Evolutionary conservation across 2,888 invertebrate genomes (phyloP).

Genomic region (Ptilodon capucinus): DNA sequence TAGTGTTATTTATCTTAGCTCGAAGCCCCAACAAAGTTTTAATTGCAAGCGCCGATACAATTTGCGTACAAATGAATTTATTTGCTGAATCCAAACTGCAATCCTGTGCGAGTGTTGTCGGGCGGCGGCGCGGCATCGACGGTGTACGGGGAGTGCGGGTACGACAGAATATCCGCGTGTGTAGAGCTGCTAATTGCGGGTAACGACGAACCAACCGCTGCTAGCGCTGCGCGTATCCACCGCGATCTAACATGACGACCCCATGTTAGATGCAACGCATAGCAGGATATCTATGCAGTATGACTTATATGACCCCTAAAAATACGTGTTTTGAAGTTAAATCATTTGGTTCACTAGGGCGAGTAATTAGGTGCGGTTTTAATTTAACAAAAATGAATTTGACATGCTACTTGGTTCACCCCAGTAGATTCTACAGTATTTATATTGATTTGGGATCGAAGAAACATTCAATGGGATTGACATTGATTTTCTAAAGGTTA

Average conservation of each 20-base stretch:
- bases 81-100: slow-evolving; percentile 79
- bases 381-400: no score
- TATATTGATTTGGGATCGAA: no score
- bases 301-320: not conserved
- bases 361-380: no score
- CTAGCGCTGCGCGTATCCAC: slow-evolving; percentile 10
- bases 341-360: no score
- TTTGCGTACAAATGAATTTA: slow-evolving; percentile 83
- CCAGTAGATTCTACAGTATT: no score
- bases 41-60: slow-evolving; percentile 83
- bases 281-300: slow-evolving; percentile 27
- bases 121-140: slow-evolving; percentile 25
- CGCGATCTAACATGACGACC: slow-evolving; percentile 3
- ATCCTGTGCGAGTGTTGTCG: slow-evolving; percentile 51
- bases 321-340: no score
- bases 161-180: slow-evolving; percentile 73
- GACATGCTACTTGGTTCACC: no score
- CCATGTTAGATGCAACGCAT: slow-evolving; percentile 4
- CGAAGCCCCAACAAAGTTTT: slow-evolving; percentile 80
- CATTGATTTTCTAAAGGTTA: no score
- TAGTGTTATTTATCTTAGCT: slow-evolving; percentile 82
- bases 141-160: slow-evolving; percentile 43
- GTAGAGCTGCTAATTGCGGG: slow-evolving; percentile 78
- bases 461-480: no score
- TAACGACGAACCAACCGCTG: slow-evolving; percentile 55